Percentiles rank a stretch among this genome's conserved stretches.
Evolutionary conservation across 2,888 invertebrate genomes (phyloP).

Genomic region (Athetis lepigone): DNA sequence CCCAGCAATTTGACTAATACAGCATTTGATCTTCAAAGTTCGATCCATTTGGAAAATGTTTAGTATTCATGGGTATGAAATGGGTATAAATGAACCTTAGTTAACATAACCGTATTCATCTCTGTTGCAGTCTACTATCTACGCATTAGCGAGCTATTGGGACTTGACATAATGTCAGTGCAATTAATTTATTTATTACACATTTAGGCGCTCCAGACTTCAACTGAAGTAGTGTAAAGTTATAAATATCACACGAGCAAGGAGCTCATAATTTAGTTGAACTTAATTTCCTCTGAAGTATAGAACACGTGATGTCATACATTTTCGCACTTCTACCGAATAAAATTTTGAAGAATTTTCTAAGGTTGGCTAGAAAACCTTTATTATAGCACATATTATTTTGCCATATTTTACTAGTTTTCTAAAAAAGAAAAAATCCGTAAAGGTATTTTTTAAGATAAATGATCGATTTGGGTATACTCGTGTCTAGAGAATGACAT

Average conservation of each 20-base stretch:
- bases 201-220: slow-evolving; percentile 11
- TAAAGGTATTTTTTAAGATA: too few species aligned
- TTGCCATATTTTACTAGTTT: background rate
- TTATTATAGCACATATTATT: background rate
- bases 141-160: background rate
- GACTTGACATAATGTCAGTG: background rate
- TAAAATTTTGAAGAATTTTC: slow-evolving; percentile 57
- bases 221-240: slow-evolving; percentile 27
- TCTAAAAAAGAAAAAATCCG: background rate
- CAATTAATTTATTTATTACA: slow-evolving; percentile 5
- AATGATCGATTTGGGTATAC: background rate
- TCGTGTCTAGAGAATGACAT: background rate
- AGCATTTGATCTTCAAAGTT: background rate
- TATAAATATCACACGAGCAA: slow-evolving; percentile 48
- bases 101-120: too few species aligned
- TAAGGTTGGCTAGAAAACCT: slow-evolving; percentile 14
- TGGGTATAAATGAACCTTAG: too few species aligned
- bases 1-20: too few species aligned
- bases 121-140: background rate
- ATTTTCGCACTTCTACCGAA: slow-evolving; percentile 63
- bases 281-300: slow-evolving; percentile 70
- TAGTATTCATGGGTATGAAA: too few species aligned
- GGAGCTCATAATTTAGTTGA: slow-evolving; percentile 65
- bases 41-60: background rate
- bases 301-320: slow-evolving; percentile 69